phyloP scores from a whole-genome alignment of 2,113 vertebrate genomes.

The Anas platyrhynchos region DNA sequence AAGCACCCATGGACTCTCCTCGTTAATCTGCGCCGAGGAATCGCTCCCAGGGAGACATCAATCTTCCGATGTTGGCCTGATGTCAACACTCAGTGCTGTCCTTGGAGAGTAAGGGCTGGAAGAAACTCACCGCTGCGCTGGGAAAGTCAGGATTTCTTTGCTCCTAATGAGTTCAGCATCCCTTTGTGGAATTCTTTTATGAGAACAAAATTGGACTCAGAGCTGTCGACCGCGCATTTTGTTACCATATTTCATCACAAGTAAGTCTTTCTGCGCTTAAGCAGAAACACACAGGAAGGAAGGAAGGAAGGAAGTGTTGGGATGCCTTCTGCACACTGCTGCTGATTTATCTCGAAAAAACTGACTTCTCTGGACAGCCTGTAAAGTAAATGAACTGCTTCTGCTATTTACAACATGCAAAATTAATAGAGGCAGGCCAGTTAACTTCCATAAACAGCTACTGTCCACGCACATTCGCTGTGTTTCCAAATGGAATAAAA shows the following conservation, averaged over 20 bases:
- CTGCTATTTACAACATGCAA: conserved; percentile 23
- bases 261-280: conserved; percentile 19
- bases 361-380: neutral
- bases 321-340: neutral
- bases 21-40: conserved; percentile 5
- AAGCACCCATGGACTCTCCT: conserved; percentile 26
- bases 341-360: conserved; percentile 38
- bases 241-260: conserved; percentile 20
- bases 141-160: conserved; percentile 45
- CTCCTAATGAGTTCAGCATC: neutral
- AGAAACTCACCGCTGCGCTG: conserved; percentile 25
- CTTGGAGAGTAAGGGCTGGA: conserved; percentile 51
- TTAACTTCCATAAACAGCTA: conserved; percentile 15
- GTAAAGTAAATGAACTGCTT: conserved; percentile 42
- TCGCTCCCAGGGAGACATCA: conserved; percentile 7
- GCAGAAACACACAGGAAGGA: neutral
- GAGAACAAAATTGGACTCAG: neutral
- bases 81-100: conserved; percentile 33
- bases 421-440: conserved; percentile 39
- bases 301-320: neutral
- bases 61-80: neutral
- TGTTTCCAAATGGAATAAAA: neutral
- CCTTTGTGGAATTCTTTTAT: neutral
- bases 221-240: neutral
- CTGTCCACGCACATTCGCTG: neutral